Base-by-base conservation (phyloP, 1,140 invertebrate genomes). In the Drosophila fuyamai region DNA sequence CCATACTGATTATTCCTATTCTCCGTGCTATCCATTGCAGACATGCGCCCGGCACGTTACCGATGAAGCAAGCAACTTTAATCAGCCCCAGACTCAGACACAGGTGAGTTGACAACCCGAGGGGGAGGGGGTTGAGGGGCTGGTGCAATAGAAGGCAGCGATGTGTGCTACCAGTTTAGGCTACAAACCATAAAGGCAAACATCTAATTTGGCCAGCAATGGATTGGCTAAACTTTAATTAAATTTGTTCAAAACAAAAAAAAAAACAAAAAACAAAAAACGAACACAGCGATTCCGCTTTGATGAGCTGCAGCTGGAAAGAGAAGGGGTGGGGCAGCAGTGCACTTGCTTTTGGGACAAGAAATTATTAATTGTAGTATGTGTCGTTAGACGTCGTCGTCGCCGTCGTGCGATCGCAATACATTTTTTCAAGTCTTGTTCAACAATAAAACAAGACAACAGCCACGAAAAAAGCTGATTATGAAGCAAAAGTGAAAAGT, bases 401-500 rank as follows among this genome's bases (percentile, higher is more conserved):
- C 29, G 29, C 3, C 86, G 66, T 88, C 83, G 83, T 89, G 83
- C 79, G 84, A 83, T 83, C 80, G 81, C 80, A 88, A 88, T 89
- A 89, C 66, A 73, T 79, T 89, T 88, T 82, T 74, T 72, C 53
- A 46, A 54, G 53, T 74, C 46, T 68, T 55, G 51, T 76, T 68
- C 43, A 53, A 66, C 67, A 71, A 71, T 71, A 71, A 71, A 71
- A 71, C 67, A 71, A 71, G 66, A 71, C 67, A 56, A 14, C 35
- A 70, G 63, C 67, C 51, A 27, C 48, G 60, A 68, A 76, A 66
- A 79, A 88, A 88, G 76, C 83, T 77, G 62, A 88, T 88, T 88
- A 88, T 89, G 84, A 88, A 76, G 84, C 85, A 88, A 88, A 88
- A 89, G 84, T 88, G 84, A 88, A 88, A 88, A 84, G 84, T 78